These are phyloP conservation scores for Cotesia chilonis DNA, from an alignment of 1,140 invertebrate species.

Conservation along the genomic window DNA sequence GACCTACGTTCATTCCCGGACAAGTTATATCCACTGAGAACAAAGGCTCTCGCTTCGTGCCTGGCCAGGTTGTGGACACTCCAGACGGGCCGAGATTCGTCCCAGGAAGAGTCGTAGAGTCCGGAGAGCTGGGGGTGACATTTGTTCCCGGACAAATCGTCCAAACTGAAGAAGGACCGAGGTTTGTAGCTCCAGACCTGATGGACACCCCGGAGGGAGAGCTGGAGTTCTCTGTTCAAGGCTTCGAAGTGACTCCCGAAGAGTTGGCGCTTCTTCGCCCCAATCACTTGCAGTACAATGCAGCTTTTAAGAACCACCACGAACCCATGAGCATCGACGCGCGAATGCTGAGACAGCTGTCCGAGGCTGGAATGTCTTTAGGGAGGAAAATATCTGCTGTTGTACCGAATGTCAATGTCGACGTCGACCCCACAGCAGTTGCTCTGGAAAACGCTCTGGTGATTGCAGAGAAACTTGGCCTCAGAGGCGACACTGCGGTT, in stretches of 20 bases:
- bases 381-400: slow-evolving; percentile 72
- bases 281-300: slow-evolving; percentile 64
- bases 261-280: slow-evolving; percentile 73
- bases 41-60: slow-evolving; percentile 75
- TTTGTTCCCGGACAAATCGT: slow-evolving; percentile 78
- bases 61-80: slow-evolving; percentile 78
- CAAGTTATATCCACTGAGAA: slow-evolving; percentile 78
- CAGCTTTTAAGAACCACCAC: slow-evolving; percentile 66
- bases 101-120: slow-evolving; percentile 75
- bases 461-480: slow-evolving; percentile 60
- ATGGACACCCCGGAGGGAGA: slow-evolving; percentile 73
- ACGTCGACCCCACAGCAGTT: slow-evolving; percentile 67
- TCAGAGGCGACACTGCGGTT: slow-evolving; percentile 58
- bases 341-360: slow-evolving; percentile 74
- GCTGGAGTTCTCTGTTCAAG: slow-evolving; percentile 77
- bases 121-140: slow-evolving; percentile 71
- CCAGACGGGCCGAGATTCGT: slow-evolving; percentile 77
- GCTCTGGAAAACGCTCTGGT: slow-evolving; percentile 61
- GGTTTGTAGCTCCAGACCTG: slow-evolving; percentile 76
- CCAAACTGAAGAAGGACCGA: slow-evolving; percentile 75
- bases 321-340: slow-evolving; percentile 72
- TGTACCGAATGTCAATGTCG: slow-evolving; percentile 71
- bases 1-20: slow-evolving; percentile 78
- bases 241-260: slow-evolving; percentile 77
- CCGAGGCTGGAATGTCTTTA: slow-evolving; percentile 75